Evolutionary conservation across 92 coral and sea anemone genomes (phyloP).

Genomic region (Plumapathes pennacea): DNA sequence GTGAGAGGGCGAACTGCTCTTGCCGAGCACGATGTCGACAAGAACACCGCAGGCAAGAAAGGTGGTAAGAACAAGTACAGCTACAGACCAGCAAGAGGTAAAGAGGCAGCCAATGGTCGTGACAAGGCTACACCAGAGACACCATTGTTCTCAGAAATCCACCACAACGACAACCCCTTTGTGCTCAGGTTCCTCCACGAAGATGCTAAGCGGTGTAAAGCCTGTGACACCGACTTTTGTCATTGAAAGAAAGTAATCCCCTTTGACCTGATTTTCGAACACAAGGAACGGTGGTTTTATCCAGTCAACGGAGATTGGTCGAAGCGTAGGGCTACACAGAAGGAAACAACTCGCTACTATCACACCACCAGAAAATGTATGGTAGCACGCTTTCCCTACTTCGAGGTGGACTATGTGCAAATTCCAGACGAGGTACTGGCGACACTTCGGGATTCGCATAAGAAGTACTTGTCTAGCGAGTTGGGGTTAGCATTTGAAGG

Average conservation of each 20-base stretch:
- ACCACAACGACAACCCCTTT: conserved; percentile 47
- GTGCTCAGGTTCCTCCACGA: conserved; percentile 33
- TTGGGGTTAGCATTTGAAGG: conserved; percentile 7
- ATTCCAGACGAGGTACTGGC: conserved; percentile 1
- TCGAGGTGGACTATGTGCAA: conserved; percentile 12
- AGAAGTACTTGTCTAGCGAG: conserved; percentile 11
- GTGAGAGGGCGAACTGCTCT: conserved; percentile 43
- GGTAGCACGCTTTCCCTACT: conserved; percentile 38
- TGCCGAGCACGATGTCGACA: conserved; percentile 39
- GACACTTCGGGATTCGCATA: conserved; percentile 23
- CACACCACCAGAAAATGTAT: conserved; percentile 42
- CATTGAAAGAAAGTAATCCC: conserved; percentile 34
- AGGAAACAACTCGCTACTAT: conserved; percentile 36
- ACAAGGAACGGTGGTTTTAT: conserved; percentile 51
- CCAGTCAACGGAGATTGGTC: conserved; percentile 59
- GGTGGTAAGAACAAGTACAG: conserved; percentile 21
- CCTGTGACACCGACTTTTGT: conserved; percentile 26
- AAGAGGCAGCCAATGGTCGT: conserved; percentile 3
- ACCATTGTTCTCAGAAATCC: conserved; percentile 27
- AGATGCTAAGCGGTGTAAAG: conserved; percentile 25
- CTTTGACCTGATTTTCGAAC: conserved; percentile 33
- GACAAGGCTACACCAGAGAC: too few species aligned
- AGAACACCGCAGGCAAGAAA: conserved; percentile 33
- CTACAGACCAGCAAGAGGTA: conserved; percentile 25
- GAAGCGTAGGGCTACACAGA: conserved; percentile 15